Percentiles rank a stretch among this genome's conserved stretches.
Conservation (phyloP, 1,140 invertebrate genomes). For the Probaryconus sp. region DNA sequence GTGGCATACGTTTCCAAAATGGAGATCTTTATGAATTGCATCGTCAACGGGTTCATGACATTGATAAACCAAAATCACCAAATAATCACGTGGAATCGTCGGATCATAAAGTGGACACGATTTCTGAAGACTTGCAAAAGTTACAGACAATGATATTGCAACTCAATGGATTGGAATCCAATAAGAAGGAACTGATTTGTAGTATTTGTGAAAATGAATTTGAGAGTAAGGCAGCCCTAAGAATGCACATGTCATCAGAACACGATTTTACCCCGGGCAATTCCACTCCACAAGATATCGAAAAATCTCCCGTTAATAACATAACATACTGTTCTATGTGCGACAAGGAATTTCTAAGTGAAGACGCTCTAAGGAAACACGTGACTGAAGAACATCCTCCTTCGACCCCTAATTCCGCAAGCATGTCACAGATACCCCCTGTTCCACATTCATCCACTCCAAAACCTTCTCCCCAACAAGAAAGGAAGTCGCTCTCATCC, state of each 20-base stretch:
- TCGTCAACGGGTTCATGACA: constrained; percentile 72
- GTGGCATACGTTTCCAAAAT: constrained; percentile 80
- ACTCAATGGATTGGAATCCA: constrained; percentile 86
- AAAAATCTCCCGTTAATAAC: constrained; percentile 66
- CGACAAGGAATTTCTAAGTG: constrained; percentile 79
- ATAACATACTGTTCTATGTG: constrained; percentile 78
- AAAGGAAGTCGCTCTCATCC: constrained; percentile 66
- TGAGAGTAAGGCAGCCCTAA: constrained; percentile 80
- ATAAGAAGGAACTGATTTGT: constrained; percentile 79
- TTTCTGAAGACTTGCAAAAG: constrained; percentile 90
- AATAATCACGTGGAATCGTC: constrained; percentile 65
- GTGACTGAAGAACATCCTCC: constrained; percentile 79
- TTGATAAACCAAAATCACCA: constrained; percentile 72
- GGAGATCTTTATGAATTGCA: constrained; percentile 79
- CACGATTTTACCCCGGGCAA: constrained; percentile 75
- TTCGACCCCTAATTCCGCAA: constrained; percentile 41
- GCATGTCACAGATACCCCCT: constrained; percentile 45
- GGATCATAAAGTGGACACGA: constrained; percentile 77
- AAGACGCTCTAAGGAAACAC: constrained; percentile 80
- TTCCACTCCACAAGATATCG: constrained; percentile 50
- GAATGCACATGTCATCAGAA: constrained; percentile 81
- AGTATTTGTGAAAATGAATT: constrained; percentile 81
- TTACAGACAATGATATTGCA: constrained; percentile 95
- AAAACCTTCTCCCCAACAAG: constrained; percentile 57
- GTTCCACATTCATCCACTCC: constrained; percentile 34